These are phyloP conservation scores for Hippasteria phrygiana DNA, from an alignment of 53 echinoderm and acorn worm species.

Conservation along the genomic window DNA sequence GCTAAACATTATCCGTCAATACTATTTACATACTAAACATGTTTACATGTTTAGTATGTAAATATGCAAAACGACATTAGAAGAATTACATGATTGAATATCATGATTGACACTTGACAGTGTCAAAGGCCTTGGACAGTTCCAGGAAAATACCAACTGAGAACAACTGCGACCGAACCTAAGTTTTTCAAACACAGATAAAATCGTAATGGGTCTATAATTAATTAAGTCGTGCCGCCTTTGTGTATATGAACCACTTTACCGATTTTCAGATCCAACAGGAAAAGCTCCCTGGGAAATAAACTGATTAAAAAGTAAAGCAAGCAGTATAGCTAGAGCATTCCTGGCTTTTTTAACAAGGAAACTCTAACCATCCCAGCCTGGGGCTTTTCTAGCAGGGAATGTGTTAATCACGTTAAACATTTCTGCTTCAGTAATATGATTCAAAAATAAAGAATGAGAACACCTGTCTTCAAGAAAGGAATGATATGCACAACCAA, in stretches of 20 bases:
- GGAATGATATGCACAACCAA: neutral
- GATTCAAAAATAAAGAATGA: conserved; percentile 41
- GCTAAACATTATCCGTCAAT: too few relatives aligned
- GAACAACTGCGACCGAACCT: neutral
- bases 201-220: conserved; percentile 27
- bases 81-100: neutral
- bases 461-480: conserved; percentile 45
- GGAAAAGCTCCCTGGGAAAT: neutral
- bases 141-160: conserved; percentile 11
- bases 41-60: too few relatives aligned
- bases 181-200: conserved; percentile 13
- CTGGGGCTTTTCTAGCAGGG: conserved; percentile 26
- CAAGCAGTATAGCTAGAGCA: neutral
- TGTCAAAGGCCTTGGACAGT: neutral
- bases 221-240: conserved; percentile 8
- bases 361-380: conserved; percentile 11
- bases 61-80: too few relatives aligned
- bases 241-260: conserved; percentile 13
- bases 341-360: conserved; percentile 35
- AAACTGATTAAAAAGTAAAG: too few relatives aligned
- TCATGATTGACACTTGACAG: too few relatives aligned
- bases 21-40: too few relatives aligned
- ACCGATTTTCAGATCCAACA: neutral
- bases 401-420: conserved; percentile 29
- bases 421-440: too few relatives aligned